Percentiles rank a stretch among this genome's conserved stretches.
Evolutionary conservation across 92 coral and sea anemone genomes (phyloP).

Genomic region (Paramuricea clavata): DNA sequence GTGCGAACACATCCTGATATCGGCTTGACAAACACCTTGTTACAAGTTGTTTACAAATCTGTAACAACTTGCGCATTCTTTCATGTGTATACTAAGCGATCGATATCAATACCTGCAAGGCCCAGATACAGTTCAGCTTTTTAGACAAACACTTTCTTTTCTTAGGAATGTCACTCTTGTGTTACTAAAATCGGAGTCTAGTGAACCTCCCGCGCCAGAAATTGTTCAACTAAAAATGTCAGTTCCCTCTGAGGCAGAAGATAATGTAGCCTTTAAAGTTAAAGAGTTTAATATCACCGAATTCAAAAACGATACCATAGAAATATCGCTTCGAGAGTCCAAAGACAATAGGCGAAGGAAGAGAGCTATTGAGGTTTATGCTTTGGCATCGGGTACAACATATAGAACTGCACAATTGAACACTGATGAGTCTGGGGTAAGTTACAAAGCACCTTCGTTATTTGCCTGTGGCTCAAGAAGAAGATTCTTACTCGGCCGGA

Average conservation of each 20-base stretch:
- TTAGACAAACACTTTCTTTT: not conserved
- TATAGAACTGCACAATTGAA: not conserved
- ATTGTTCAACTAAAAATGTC: not conserved
- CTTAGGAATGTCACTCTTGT: not conserved
- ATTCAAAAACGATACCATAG: not conserved
- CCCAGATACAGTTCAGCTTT: too few species aligned
- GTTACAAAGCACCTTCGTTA: not conserved
- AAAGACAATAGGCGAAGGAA: not conserved
- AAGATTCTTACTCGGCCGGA: too few species aligned
- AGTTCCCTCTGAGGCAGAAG: not conserved
- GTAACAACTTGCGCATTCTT: too few species aligned
- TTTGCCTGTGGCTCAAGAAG: too few species aligned
- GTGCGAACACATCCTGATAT: too few species aligned
- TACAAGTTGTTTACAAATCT: too few species aligned
- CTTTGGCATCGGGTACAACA: not conserved
- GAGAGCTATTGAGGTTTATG: not conserved
- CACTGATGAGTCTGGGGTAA: conserved; percentile 1
- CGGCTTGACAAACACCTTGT: too few species aligned
- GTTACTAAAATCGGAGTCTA: not conserved
- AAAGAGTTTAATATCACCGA: not conserved
- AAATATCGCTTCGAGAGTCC: not conserved
- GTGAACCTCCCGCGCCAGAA: not conserved
- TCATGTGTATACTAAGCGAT: too few species aligned
- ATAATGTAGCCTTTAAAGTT: not conserved
- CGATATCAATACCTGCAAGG: too few species aligned